Evolutionary conservation across 2,888 invertebrate genomes (phyloP).

Genomic region (Lithophane semibrunnea): DNA sequence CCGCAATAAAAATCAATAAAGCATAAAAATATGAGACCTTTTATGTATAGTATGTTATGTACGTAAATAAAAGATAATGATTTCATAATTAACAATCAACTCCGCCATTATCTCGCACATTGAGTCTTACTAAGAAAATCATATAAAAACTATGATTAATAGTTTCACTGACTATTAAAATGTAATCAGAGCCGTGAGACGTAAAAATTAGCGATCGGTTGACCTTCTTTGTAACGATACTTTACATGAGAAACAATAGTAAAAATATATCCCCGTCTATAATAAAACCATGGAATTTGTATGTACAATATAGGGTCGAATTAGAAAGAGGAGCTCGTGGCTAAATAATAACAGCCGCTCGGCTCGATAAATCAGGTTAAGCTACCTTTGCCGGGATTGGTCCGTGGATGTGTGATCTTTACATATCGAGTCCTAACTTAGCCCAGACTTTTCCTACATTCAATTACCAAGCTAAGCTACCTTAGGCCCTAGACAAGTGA

Average conservation of each 20-base stretch:
- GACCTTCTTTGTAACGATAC: constrained; percentile 44
- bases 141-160: constrained; percentile 51
- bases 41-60: too few species aligned
- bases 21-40: background rate
- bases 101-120: constrained; percentile 27
- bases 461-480: background rate
- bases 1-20: constrained; percentile 1
- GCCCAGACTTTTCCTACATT: background rate
- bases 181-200: constrained; percentile 58
- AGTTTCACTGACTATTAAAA: constrained; percentile 63
- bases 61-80: background rate
- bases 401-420: too few species aligned
- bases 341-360: too few species aligned
- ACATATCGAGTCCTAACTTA: background rate
- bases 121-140: constrained; percentile 30
- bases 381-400: too few species aligned
- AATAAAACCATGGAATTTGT: background rate
- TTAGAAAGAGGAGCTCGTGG: too few species aligned
- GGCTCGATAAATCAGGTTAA: too few species aligned
- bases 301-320: background rate
- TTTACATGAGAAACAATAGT: constrained; percentile 34
- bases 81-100: constrained; percentile 23
- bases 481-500: background rate
- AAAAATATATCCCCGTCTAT: background rate
- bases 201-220: constrained; percentile 58